These are phyloP conservation scores for Polyodon spathula DNA, from an alignment of 2,113 vertebrate species.

Conservation along the genomic window DNA sequence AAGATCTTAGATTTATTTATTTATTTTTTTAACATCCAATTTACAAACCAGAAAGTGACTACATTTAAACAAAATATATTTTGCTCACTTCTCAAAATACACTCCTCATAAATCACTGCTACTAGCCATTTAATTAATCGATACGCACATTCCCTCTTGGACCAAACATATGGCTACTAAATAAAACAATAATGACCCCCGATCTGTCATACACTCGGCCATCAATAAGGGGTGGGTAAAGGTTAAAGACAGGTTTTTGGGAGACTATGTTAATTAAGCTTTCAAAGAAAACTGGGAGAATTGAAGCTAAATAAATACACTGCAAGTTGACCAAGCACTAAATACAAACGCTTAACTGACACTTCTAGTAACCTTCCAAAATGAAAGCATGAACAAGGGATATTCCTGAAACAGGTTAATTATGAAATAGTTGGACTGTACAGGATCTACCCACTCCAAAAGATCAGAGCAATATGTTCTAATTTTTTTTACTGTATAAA, in stretches of 20 bases:
- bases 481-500: neutral
- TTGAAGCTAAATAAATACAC: neutral
- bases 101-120: conserved; percentile 75
- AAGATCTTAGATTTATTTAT: too few species aligned
- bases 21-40: too few species aligned
- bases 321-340: neutral
- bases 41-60: conserved; percentile 6
- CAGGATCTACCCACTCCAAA: neutral
- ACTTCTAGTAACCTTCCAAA: neutral
- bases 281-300: conserved; percentile 1
- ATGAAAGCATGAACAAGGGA: neutral
- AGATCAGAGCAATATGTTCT: neutral
- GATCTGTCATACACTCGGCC: conserved; percentile 52
- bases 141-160: conserved; percentile 79
- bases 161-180: conserved; percentile 70
- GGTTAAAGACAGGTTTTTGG: conserved; percentile 17
- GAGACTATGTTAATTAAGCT: conserved; percentile 2
- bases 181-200: conserved; percentile 71
- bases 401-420: neutral
- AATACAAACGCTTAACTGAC: neutral
- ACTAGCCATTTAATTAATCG: conserved; percentile 75
- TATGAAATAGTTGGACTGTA: neutral
- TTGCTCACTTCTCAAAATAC: conserved; percentile 57
- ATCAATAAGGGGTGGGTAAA: conserved; percentile 45
- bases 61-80: conserved; percentile 41